Percentiles rank a stretch among this genome's conserved stretches.
These are phyloP conservation scores for Anoncus sp. DNA, from an alignment of 2,888 invertebrate genomes.

Conservation along the genomic window DNA sequence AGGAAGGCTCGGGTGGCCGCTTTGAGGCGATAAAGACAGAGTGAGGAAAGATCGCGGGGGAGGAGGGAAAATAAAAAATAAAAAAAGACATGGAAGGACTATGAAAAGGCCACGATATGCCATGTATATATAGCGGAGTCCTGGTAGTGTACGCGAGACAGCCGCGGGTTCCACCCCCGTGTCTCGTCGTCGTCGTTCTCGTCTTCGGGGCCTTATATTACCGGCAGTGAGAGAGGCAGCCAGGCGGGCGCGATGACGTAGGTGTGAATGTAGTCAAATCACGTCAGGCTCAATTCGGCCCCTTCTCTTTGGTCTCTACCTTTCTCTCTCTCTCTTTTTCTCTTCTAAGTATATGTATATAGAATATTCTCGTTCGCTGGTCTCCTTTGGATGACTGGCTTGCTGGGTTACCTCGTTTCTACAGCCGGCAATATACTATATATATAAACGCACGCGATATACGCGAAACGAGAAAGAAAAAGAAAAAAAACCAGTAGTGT, in stretches of 20 bases:
- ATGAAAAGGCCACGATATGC: constrained; percentile 33
- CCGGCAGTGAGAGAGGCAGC: constrained; percentile 46
- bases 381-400: constrained; percentile 18
- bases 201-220: constrained; percentile 49
- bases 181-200: constrained; percentile 66
- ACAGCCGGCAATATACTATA: too few species aligned
- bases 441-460: constrained; percentile 11
- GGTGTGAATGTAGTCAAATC: constrained; percentile 82
- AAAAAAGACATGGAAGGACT: constrained; percentile 46
- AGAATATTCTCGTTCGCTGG: background rate
- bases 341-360: background rate
- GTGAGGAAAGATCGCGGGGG: constrained; percentile 34
- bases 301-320: constrained; percentile 49
- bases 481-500: constrained; percentile 9
- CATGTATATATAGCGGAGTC: constrained; percentile 1
- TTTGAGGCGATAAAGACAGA: constrained; percentile 51
- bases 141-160: constrained; percentile 30
- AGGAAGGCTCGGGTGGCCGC: constrained; percentile 51
- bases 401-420: constrained; percentile 22
- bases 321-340: constrained; percentile 2
- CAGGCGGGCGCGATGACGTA: constrained; percentile 71
- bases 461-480: constrained; percentile 21
- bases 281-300: constrained; percentile 76
- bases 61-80: constrained; percentile 9
- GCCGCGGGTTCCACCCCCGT: constrained; percentile 66